Evolutionary conservation across 1,140 invertebrate genomes (phyloP), one percentile per base, ranked within the genome.

Genomic region (Venturia canescens): DNA sequence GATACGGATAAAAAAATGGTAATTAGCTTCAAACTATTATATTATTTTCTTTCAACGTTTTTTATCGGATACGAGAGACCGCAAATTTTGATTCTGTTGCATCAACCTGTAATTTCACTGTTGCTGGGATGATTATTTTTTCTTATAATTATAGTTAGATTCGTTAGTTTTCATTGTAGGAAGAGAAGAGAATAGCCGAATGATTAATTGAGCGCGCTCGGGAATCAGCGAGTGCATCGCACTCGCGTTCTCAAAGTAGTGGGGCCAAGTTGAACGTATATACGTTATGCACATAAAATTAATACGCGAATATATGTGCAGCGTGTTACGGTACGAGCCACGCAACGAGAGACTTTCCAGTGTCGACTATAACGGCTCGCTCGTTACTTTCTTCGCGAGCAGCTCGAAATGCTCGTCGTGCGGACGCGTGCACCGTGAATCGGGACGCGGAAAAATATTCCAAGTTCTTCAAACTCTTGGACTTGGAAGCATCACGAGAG

Each of bases 211-310:
- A 50, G 4, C 48, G 15, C 1, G 48, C 13, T 50, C n/a, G n/a
- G 13, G 11, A 50, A 50, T 50, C 48, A 50, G 48, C 48, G 48
- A 50, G 48, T 50, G 48, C 48, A 50, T 50, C 48, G 48, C 48
- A 50, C 48, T 50, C 11, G 38, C 38, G 18, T 16, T 50, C 48
- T 5, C 4, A 18, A 50, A 50, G 48, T 18, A 11, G 48, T 18
- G 48, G 48, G 18, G 48, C 11, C 13, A 50, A 50, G 48, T 50
- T 50, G 11, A 50, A 50, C 11, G 48, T 50, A 50, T 50, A 50
- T 50, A 50, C 48, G 48, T 50, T 50, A 50, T 50, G 48, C 48
- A 50, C 48, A 50, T 50, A 50, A 50, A 50, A 50, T 50, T 50
- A 50, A 50, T 50, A 18, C 48, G 48, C 48, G 18, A 50, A 50